Evolutionary conservation across 2,113 vertebrate species (phyloP), one percentile per base, ranked within the genome.

Genomic region (Ariopsis seemanni): DNA sequence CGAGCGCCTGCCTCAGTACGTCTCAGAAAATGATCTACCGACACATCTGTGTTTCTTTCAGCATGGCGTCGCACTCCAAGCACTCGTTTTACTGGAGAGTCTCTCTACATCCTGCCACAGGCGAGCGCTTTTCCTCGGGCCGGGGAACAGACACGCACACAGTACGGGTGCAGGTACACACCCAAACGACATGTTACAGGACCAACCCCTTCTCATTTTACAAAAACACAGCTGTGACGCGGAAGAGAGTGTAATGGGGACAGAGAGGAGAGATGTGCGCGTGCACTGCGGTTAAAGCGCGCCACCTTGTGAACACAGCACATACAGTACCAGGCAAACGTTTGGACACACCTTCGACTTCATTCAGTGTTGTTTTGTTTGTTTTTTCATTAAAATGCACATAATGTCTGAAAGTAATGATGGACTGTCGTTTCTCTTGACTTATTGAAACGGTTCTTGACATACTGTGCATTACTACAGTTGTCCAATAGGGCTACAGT

Each of bases 91-190:
- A 63, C 48, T 57, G 55, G 1, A 58, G 57, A 25, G 86, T 42
- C 55, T 62, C 42, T 86, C 78, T 72, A 90, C 88, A 87, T 90
- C 85, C 88, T 85, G 88, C 87, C 80, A 30, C 17, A 72, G 85
- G 48, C 60, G 65, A 6, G 25, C 30, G 42, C 86, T 71, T 52
- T 52, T 48, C 50, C 81, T 30, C 48, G 83, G 20, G 50, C 30
- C 48, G 42, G 55, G 12, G 52, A 78, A 79, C 25, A 30, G 20
- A 72, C 62, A 85, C 55, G 30, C 53, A 48, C 42, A 2, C 63
- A 60, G 48, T 25, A 22, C 42, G 65, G n/a, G 22, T 30, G 74
- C 25, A 50, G 0, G 17, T 62, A 81, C 85, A 71, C 67, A 60
- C 84, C 30, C 71, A 48, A 30, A 62, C 60, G 42, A 74, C 52